These are phyloP conservation scores for Bradysia coprophila DNA, from an alignment of 1,140 invertebrate genomes.

Conservation along the genomic window DNA sequence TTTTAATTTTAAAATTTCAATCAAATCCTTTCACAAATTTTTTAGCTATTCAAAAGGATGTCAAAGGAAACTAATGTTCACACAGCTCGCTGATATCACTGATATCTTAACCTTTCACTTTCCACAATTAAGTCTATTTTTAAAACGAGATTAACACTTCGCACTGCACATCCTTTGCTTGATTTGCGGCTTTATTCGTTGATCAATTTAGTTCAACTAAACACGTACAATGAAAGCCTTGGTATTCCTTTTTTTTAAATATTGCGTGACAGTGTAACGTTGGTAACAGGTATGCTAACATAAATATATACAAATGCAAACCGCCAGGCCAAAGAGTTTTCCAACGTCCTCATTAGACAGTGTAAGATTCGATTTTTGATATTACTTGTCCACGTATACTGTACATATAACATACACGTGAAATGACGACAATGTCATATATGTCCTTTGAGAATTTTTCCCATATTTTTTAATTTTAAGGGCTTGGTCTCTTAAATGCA, in stretches of 20 bases:
- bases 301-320: too few relatives aligned
- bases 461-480: too few relatives aligned
- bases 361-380: too few relatives aligned
- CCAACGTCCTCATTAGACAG: too few relatives aligned
- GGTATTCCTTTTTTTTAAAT: neutral
- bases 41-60: neutral
- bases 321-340: too few relatives aligned
- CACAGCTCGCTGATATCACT: neutral
- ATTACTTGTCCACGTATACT: too few relatives aligned
- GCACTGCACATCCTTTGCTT: neutral
- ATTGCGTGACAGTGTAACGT: neutral
- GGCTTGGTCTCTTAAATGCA: too few relatives aligned
- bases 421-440: too few relatives aligned
- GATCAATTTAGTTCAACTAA: neutral
- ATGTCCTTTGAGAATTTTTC: too few relatives aligned
- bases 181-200: neutral
- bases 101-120: neutral
- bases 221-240: neutral
- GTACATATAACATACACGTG: too few relatives aligned
- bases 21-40: neutral
- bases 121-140: neutral
- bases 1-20: constrained; percentile 1
- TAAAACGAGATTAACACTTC: neutral
- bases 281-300: neutral
- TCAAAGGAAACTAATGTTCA: neutral